Base-by-base conservation (phyloP, 1,140 invertebrate genomes). In the Drosophila bipectinata region DNA sequence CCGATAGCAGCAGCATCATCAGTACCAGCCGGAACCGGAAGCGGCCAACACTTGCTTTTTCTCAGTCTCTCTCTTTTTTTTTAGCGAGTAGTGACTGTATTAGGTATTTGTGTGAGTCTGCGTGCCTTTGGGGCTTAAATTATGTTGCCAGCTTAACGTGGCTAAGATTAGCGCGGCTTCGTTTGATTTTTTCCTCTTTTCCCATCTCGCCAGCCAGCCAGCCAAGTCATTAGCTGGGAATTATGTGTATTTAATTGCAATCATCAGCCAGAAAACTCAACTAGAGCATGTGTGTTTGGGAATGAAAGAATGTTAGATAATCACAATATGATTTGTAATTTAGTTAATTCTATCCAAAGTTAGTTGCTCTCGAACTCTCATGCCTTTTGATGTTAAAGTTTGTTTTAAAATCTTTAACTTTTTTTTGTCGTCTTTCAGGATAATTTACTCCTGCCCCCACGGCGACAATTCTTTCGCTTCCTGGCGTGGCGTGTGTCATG, bases 201-300 rank as follows among this genome's bases (percentile, higher is more conserved):
- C n/a, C 45, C 63, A 26, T 61, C 63, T 72, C 64, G 44, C 60
- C 26, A 49, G 44, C 15, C 54, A 9, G 44, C 60, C 30, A 49
- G 44, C 15, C 54, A 9, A 68, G 55, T 80, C 77, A 80, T 85
- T 87, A 74, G 64, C 44, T 26, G 37, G 47, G 61, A 58, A 75
- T 78, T 68, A 87, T 82, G 58, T 66, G 71, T 64, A 82, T 75
- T 75, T 87, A 85, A 85, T 87, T 81, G 74, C 53, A 74, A 74
- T 74, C 53, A 66, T 74, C 59, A 75, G 71, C 44, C 15, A 44
- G 5, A 32, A 74, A 47, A 74, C 49, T 44, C 21, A 55, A 37
- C 8, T 34, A 21, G 32, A 51, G 28, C 57, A 59, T 8, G 14
- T 58, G n/a, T 41, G 10, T 21, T 21, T 6, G 47, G 62, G 45